Base-by-base conservation (phyloP, 2,888 invertebrate genomes). In the Tigriopus californicus region DNA sequence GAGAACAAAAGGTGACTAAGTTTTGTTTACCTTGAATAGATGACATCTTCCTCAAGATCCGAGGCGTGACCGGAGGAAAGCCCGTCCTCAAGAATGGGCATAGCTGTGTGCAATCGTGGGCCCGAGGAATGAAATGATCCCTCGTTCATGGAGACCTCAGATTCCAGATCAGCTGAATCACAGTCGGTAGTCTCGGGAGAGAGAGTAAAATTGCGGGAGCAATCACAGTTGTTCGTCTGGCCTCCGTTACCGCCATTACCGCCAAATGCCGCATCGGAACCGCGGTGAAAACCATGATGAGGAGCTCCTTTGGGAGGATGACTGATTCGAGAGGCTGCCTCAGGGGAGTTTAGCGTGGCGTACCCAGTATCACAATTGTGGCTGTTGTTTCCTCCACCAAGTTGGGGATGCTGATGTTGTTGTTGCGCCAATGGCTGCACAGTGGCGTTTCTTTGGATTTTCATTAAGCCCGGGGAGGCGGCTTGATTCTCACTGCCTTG, bases 21-120 rank as follows among this genome's bases (percentile, higher is more conserved):
- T 8, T 33, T 8, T 3, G 15, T 8, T 54, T 54, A 54, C 54
- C 54, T 54, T 15, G 54, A 54, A 24, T 54, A 54, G 11, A 54
- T 54, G 41, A 54, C 40, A 41, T 58, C 58, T 20, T 67, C 67
- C 59, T 92, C 92, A 0, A 82, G 85, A 69, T 92, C 92, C 63
- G 90, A 90, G 1, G 83, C 88, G 69, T 91, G 91, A 1, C 91
- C 91, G 42, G 91, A 91, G 1, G 91, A 91, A 61, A 94, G 75
- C 0, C 91, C 92, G 71, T 94, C 94, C 70, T 92, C 91, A 49
- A 94, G 79, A 15, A 89, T 83, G 0, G 94, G 94, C 84, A 94
- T 85, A 66, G 80, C 81, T 55, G 80, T 80, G 72, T 77, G 83
- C 72, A 72, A 68, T 61, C 72, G 72, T 78, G 68, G 82, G 52